Base-by-base conservation (phyloP, 2,797 vertebrate species). In the Onychomys torridus region DNA sequence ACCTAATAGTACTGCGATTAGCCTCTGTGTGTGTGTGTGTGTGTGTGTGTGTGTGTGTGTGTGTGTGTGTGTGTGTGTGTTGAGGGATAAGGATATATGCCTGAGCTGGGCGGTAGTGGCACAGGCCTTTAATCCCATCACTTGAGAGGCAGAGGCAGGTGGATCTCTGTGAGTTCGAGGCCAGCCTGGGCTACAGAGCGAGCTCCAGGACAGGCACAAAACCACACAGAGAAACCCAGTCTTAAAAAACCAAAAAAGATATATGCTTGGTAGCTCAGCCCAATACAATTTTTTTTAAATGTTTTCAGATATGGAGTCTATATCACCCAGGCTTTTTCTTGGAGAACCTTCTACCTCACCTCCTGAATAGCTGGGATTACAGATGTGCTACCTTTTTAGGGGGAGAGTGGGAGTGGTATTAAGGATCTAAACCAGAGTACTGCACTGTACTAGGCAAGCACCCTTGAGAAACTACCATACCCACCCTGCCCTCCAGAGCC, bases 41-140 rank as follows among this genome's bases (percentile, higher is more conserved):
- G n/a, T n/a, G n/a, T 0, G 34, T 2, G 4, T 13, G 29, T 0
- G 34, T 2, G 4, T 13, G 29, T 0, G 34, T 2, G 4, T 13
- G 29, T 0, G 34, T 2, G 4, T 13, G 29, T 0, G 34, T 2
- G 4, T 13, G 29, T 0, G 34, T 37, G 21, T n/a, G 69, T 19
- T 23, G 69, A n/a, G n/a, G 67, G 19, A n/a, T n/a, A 46, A 76
- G 46, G 40, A 46, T 16, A 76, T 13, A 8, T 5, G 77, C 14
- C 9, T 75, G 71, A 52, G 2, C 2, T 13, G 12, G 52, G 52
- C 52, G 13, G 52, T 52, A 13, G 52, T 52, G 52, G 52, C 2
- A 2, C 49, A 12, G 0, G 52, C 52, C 52, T 52, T 14, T 52
- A 52, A 52, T 52, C 52, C 52, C 52, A 52, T 12, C 52, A 14